A percentile compares a stretch with the other conserved stretches of the same genome.
phyloP scores from a whole-genome alignment of 2,113 vertebrate species.

The Apteryx owenii region DNA sequence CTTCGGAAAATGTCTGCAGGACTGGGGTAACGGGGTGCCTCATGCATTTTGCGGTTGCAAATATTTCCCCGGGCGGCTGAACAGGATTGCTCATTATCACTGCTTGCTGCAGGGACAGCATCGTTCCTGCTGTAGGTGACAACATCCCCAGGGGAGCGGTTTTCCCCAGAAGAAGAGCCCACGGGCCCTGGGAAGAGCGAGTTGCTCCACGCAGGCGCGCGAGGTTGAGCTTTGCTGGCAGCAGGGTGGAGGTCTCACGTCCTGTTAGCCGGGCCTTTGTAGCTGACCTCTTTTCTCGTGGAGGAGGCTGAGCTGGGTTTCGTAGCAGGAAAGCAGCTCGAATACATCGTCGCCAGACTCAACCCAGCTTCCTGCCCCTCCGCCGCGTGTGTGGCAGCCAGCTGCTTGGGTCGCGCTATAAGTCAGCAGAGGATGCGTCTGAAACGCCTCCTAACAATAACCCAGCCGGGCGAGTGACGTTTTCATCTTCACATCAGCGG shows the following conservation, averaged over 20 bases:
- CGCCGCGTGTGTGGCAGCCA: background rate
- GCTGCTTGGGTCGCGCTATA: background rate
- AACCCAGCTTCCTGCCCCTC: constrained; percentile 12
- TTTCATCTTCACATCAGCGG: background rate
- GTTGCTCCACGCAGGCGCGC: background rate
- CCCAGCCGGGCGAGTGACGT: background rate
- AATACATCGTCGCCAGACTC: background rate
- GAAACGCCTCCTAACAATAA: background rate
- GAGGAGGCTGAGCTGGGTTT: background rate
- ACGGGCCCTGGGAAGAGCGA: background rate
- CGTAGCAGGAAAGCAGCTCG: constrained; percentile 19
- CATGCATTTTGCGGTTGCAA: accelerated
- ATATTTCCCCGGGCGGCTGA: background rate
- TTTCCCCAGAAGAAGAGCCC: background rate
- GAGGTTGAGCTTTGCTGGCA: background rate
- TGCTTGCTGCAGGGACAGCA: background rate
- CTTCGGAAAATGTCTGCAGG: background rate
- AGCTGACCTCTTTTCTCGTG: background rate
- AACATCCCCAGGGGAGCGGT: background rate
- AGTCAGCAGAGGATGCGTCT: background rate
- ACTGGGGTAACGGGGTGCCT: background rate
- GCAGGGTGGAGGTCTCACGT: background rate
- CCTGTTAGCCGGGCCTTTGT: background rate
- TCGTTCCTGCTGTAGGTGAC: background rate
- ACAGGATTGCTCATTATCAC: background rate